Percentiles rank a stretch among this genome's conserved stretches.
Evolutionary conservation across 2,888 invertebrate genomes (phyloP).

Genomic region (Myopa tessellatipennis): DNA sequence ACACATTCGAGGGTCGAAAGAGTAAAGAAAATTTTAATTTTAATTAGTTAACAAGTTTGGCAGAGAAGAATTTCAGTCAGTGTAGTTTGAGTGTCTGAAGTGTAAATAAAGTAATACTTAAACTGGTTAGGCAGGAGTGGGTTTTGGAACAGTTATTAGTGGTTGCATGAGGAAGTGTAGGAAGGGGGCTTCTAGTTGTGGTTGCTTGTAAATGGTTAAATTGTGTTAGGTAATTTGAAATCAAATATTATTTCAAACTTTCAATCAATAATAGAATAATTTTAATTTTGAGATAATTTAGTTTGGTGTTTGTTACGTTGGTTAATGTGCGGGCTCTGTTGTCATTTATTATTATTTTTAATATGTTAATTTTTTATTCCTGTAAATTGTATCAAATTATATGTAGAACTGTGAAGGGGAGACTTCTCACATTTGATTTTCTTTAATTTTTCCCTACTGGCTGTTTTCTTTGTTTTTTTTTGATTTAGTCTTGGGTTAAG

Average conservation of each 20-base stretch:
- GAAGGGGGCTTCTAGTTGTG: neutral
- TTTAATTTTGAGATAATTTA: slow-evolving; percentile 7
- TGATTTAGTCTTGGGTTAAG: slow-evolving; percentile 19
- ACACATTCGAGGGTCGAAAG: too few species aligned
- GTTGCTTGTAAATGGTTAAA: neutral
- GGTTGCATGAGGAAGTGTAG: neutral
- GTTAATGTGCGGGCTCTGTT: slow-evolving; percentile 15
- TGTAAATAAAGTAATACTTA: slow-evolving; percentile 2
- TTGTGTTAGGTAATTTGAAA: neutral
- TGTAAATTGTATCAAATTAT: slow-evolving; percentile 46
- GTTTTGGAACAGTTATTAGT: neutral
- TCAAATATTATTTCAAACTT: slow-evolving; percentile 48
- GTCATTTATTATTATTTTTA: neutral
- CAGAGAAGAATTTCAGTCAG: neutral
- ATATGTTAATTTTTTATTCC: neutral
- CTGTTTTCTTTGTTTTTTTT: slow-evolving; percentile 27
- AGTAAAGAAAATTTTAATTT: too few species aligned
- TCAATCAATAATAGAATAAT: slow-evolving; percentile 5
- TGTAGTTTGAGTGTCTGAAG: slow-evolving; percentile 1
- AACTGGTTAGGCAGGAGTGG: neutral
- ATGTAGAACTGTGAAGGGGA: slow-evolving; percentile 85
- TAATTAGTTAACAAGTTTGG: too few species aligned
- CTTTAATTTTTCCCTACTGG: slow-evolving; percentile 22
- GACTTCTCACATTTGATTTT: slow-evolving; percentile 72
- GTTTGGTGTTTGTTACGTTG: neutral